Evolutionary conservation across 1,140 invertebrate species (phyloP), one percentile per base, ranked within the genome.

Genomic region (Varroa destructor): DNA sequence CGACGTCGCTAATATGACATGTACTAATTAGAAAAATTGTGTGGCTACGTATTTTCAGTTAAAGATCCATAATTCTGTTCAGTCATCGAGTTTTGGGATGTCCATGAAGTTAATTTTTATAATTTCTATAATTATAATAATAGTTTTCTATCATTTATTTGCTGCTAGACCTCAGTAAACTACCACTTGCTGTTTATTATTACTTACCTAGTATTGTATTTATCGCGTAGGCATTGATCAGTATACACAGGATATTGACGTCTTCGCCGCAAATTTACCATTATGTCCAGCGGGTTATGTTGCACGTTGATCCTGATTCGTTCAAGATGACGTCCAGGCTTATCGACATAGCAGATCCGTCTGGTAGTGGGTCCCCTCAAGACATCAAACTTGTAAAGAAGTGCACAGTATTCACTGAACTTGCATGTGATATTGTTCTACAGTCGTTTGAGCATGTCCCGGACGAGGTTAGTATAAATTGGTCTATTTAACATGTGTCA

Each of bases 301-400:
- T 67, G 12, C 61, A 67, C 37, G 46, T 67, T 8, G 61, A 67
- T 2, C 61, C 61, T 1, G 8, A 14, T 8, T 67, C 61, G 14
- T 25, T 67, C 14, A 67, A 67, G 37, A 43, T 67, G 61, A 43
- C 61, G 14, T 67, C 61, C 40, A 12, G 61, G 2, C 36, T 67
- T 12, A 67, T 67, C 40, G 61, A 67, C 40, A 25, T 40, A 12
- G 14, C 61, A 37, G 40, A 67, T 40, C 40, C 46, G 40, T 43
- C 12, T 8, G 61, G 61, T 14, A 67, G 40, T 37, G 61, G 61
- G 1, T 67, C 46, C 14, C 61, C 61, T 2, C 61, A 67, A 40
- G 61, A 67, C 3, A 37, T 46, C 61, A 67, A 67, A 8, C 61
- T 43, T 40, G 61, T 67, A 12, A 67, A 67, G 36, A 67, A 67